phyloP scores from a whole-genome alignment of 2,888 invertebrate genomes.

The Drosophila kuntzei region DNA sequence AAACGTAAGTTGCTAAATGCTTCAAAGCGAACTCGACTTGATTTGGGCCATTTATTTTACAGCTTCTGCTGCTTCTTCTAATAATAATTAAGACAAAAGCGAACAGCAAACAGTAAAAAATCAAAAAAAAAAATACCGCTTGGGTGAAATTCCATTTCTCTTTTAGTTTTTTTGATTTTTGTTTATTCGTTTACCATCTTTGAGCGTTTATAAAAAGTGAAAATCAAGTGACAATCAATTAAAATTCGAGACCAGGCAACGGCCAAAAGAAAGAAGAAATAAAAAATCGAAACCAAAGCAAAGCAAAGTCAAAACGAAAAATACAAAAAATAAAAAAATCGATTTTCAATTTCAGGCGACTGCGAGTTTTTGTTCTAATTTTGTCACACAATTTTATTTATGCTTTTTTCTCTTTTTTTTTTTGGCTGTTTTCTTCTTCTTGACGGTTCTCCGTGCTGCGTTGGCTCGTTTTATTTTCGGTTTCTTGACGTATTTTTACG shows the following conservation, averaged over 20 bases:
- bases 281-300: slow-evolving; percentile 12
- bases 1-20: slow-evolving; percentile 66
- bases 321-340: slow-evolving; percentile 53
- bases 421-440: slow-evolving; percentile 19
- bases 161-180: slow-evolving; percentile 57
- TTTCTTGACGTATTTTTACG: slow-evolving; percentile 54
- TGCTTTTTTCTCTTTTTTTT: slow-evolving; percentile 10
- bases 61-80: slow-evolving; percentile 56
- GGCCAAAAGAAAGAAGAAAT: slow-evolving; percentile 19
- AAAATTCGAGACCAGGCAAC: slow-evolving; percentile 75
- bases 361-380: slow-evolving; percentile 73
- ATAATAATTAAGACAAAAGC: slow-evolving; percentile 77
- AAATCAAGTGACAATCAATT: slow-evolving; percentile 81
- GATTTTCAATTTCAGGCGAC: slow-evolving; percentile 72
- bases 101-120: slow-evolving; percentile 42
- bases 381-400: slow-evolving; percentile 54
- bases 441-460: slow-evolving; percentile 43
- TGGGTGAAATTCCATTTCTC: slow-evolving; percentile 82
- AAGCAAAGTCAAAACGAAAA: slow-evolving; percentile 23
- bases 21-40: slow-evolving; percentile 42
- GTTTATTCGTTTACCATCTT: slow-evolving; percentile 55
- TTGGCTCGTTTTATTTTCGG: slow-evolving; percentile 64
- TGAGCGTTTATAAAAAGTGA: slow-evolving; percentile 74
- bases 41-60: slow-evolving; percentile 80
- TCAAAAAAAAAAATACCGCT: slow-evolving; percentile 54